Evolutionary conservation across 2,797 vertebrate species (phyloP).

Genomic region (Trachops cirrhosus): DNA sequence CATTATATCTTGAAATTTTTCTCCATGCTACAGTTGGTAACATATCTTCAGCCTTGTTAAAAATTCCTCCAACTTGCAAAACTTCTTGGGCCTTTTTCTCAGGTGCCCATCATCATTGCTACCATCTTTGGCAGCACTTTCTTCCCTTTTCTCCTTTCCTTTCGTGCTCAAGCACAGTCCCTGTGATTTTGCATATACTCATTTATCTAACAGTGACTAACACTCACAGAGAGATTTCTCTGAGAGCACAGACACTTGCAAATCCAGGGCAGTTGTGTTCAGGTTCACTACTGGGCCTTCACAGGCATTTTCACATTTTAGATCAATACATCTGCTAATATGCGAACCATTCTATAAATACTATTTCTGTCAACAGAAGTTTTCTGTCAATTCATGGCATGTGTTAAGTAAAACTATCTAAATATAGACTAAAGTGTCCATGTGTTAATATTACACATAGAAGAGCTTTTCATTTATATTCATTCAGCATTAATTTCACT

Average conservation of each 20-base stretch:
- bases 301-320: constrained; percentile 29
- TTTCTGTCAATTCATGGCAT: constrained; percentile 2
- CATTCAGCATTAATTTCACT: background rate
- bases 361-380: constrained; percentile 3
- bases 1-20: background rate
- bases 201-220: background rate
- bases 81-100: constrained; percentile 28
- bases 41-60: constrained; percentile 40
- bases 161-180: background rate
- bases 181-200: background rate
- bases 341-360: background rate
- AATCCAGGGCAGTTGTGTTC: background rate
- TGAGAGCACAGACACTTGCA: background rate
- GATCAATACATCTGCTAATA: background rate
- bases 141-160: background rate
- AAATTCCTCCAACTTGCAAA: constrained; percentile 30
- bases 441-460: background rate
- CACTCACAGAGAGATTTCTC: background rate
- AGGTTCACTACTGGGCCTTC: background rate
- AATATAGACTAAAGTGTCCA: background rate
- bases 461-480: background rate
- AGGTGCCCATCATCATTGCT: background rate
- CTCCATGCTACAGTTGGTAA: background rate
- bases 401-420: constrained; percentile 6
- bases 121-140: background rate